A percentile compares a stretch with the other conserved stretches of the same genome.
phyloP scores from a whole-genome alignment of 2,888 invertebrate species.

The Trachelus stipa region DNA sequence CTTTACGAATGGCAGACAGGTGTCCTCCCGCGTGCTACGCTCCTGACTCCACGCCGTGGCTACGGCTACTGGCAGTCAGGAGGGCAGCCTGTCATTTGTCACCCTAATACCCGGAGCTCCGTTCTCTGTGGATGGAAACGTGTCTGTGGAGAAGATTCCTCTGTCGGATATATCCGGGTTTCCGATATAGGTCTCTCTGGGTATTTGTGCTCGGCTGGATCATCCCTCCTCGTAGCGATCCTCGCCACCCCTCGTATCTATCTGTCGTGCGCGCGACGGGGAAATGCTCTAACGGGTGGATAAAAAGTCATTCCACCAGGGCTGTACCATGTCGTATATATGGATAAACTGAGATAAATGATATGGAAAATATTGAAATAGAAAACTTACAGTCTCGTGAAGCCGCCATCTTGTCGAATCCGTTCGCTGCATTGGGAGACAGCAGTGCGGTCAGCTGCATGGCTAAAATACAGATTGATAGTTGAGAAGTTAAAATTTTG shows the following conservation, averaged over 20 bases:
- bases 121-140: neutral
- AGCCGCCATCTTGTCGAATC: neutral
- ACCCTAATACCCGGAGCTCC: conserved; percentile 31
- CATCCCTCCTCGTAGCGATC: neutral
- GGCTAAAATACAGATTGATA: neutral
- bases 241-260: neutral
- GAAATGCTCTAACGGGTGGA: conserved; percentile 2
- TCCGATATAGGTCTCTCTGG: conserved; percentile 32
- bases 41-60: neutral
- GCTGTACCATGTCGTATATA: neutral
- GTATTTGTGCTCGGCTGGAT: conserved; percentile 24
- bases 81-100: conserved; percentile 36
- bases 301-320: neutral
- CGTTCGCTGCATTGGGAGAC: neutral
- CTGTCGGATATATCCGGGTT: conserved; percentile 27
- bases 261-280: neutral
- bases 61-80: conserved; percentile 2
- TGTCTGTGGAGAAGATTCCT: conserved; percentile 3
- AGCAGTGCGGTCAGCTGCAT: neutral
- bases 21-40: conserved; percentile 1
- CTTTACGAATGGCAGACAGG: neutral
- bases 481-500: neutral
- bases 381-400: neutral
- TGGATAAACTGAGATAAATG: conserved; percentile 3
- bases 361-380: neutral